Evolutionary conservation across 1,140 invertebrate species (phyloP).

Genomic region (Polypedilum vanderplanki): DNA sequence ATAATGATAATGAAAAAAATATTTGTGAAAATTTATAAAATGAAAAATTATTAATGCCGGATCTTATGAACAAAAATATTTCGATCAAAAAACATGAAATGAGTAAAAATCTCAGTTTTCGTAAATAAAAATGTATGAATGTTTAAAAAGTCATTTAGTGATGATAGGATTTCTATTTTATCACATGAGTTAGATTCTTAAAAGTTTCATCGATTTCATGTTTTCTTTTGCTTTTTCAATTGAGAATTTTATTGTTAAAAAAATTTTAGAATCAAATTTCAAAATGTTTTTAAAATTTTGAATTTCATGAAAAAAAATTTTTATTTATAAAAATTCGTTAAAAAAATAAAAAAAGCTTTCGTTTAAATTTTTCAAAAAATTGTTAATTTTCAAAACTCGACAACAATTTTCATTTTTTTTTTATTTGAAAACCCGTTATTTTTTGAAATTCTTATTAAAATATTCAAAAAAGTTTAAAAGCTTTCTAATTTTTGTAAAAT

Average conservation of each 20-base stretch:
- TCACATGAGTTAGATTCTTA: not conserved
- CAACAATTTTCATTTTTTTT: too few relatives aligned
- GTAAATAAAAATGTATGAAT: constrained; percentile 32
- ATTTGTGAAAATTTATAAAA: constrained; percentile 20
- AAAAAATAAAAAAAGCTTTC: constrained; percentile 36
- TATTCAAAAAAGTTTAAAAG: too few relatives aligned
- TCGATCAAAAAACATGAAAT: not conserved
- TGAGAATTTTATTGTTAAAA: constrained; percentile 32
- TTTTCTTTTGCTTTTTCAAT: not conserved
- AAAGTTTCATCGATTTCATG: too few relatives aligned
- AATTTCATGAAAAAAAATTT: not conserved
- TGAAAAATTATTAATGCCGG: constrained; percentile 15
- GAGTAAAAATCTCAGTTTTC: constrained; percentile 3
- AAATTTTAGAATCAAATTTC: constrained; percentile 10
- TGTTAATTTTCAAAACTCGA: too few relatives aligned
- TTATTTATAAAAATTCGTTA: constrained; percentile 35
- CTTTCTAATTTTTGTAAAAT: too few relatives aligned
- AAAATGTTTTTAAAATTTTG: not conserved
- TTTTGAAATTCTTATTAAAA: too few relatives aligned
- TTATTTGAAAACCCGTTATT: too few relatives aligned
- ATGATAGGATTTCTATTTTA: not conserved
- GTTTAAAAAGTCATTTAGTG: constrained; percentile 4
- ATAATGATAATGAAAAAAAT: not conserved
- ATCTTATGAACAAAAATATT: constrained; percentile 34
- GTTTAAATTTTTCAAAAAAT: too few relatives aligned